Evolutionary conservation across 2,797 vertebrate genomes (phyloP).

Genomic region (Eulemur albifrons): DNA sequence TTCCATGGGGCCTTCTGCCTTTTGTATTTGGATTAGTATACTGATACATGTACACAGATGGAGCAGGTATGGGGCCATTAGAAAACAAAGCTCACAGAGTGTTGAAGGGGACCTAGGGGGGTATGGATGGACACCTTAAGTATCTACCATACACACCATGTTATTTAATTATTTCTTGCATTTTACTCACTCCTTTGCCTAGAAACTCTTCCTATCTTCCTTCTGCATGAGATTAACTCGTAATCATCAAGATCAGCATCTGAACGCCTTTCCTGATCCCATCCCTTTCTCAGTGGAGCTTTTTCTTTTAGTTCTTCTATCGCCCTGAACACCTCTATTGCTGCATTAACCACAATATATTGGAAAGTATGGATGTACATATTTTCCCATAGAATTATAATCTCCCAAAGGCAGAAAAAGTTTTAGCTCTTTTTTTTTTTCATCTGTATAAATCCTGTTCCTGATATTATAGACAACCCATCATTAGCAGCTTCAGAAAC

Average conservation of each 20-base stretch:
- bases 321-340: neutral
- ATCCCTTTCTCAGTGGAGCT: neutral
- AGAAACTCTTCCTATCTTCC: neutral
- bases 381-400: neutral
- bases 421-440: neutral
- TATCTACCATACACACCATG: too few species aligned
- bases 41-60: too few species aligned
- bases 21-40: neutral
- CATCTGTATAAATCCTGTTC: neutral
- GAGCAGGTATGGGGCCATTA: neutral
- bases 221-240: neutral
- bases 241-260: neutral
- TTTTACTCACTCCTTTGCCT: neutral
- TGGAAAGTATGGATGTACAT: neutral
- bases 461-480: neutral
- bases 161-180: neutral
- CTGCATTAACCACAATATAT: neutral
- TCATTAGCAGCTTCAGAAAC: neutral
- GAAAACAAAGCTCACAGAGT: neutral
- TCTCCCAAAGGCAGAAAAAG: neutral
- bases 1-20: neutral
- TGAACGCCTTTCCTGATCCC: neutral
- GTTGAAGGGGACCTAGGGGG: too few species aligned
- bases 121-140: neutral
- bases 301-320: neutral